Base-by-base conservation (phyloP, 2,113 vertebrate genomes). In the Sinocyclocheilus anshuiensis region DNA sequence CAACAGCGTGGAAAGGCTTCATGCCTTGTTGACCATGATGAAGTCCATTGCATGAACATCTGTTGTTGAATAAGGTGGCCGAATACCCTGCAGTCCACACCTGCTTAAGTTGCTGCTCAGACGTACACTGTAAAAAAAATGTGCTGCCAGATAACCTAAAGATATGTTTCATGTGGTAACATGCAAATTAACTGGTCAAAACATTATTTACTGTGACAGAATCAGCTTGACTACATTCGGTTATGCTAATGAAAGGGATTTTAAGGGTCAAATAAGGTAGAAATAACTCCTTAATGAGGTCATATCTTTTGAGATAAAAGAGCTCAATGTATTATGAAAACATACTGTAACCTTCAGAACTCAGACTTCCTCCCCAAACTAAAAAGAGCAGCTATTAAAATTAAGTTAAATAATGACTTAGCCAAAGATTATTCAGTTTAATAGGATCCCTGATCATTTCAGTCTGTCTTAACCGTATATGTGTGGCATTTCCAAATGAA, bases 11-110 rank as follows among this genome's bases (percentile, higher is more conserved):
- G 59, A 69, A 80, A 83, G 20, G 42, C 81, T 53, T 69, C 33
- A 89, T 76, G 86, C 74, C 80, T 86, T 86, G 86, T 89, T 87
- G 86, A 84, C 80, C 75, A 72, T 50, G 53, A 81, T 79, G 71
- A 63, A 89, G 88, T 85, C 86, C 63, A 74, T 33, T 53, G 63
- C 76, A 84, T 74, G 39, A 80, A 80, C 72, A 83, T 85, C 79
- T 87, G 79, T 67, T 80, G 85, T 29, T 72, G 75, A 85, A 85
- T 45, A 15, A 45, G 61, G 39, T 67, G 33, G 77, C 33, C 53
- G 71, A 55, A 45, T 33, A 53, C 61, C 29, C 75, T 6, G 75
- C 61, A 78, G 10, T 74, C 16, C 61, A 71, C 36, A 26, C 48
- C 50, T 85, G 71, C 59, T 77, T 77, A 48, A 53, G n/a, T 50